phyloP scores from a whole-genome alignment of 1,140 invertebrate species.

The Drosophila erecta region DNA sequence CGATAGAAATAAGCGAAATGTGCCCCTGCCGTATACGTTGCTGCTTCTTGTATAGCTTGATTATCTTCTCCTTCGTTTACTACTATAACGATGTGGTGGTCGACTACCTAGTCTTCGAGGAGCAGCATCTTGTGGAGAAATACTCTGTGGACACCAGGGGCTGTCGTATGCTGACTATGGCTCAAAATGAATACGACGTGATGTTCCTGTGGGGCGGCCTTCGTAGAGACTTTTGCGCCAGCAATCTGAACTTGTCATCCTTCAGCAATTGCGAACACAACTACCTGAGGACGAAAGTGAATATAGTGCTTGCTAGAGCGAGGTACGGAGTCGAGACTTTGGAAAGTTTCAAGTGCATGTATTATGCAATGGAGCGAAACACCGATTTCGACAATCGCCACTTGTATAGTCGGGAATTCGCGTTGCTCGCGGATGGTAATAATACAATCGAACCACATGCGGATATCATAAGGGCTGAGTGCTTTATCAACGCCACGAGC shows the following conservation, averaged over 20 bases:
- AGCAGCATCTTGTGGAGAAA: not conserved
- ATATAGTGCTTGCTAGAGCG: not conserved
- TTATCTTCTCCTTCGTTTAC: slow-evolving; percentile 6
- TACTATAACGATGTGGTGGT: slow-evolving; percentile 11
- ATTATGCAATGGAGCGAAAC: slow-evolving; percentile 14
- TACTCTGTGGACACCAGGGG: slow-evolving; percentile 19
- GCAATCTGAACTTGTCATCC: not conserved
- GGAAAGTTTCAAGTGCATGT: slow-evolving; percentile 8
- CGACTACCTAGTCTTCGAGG: slow-evolving; percentile 7
- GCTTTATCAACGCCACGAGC: not conserved
- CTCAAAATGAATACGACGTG: not conserved
- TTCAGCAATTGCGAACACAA: slow-evolving; percentile 4
- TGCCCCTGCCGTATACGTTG: slow-evolving; percentile 8
- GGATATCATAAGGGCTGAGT: slow-evolving; percentile 25
- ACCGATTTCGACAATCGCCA: slow-evolving; percentile 20
- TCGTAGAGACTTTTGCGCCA: not conserved
- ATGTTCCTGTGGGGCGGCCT: not conserved
- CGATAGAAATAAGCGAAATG: not conserved
- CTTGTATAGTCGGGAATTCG: slow-evolving; percentile 8
- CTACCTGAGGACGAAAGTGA: slow-evolving; percentile 9
- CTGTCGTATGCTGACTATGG: slow-evolving; percentile 27
- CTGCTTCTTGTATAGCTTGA: slow-evolving; percentile 4
- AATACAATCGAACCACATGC: slow-evolving; percentile 9
- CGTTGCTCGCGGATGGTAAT: not conserved
- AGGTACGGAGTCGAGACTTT: not conserved